A percentile compares a stretch with the other conserved stretches of the same genome.
Evolutionary conservation across 2,797 vertebrate genomes (phyloP).

Genomic region (Sebastiscus tertius): DNA sequence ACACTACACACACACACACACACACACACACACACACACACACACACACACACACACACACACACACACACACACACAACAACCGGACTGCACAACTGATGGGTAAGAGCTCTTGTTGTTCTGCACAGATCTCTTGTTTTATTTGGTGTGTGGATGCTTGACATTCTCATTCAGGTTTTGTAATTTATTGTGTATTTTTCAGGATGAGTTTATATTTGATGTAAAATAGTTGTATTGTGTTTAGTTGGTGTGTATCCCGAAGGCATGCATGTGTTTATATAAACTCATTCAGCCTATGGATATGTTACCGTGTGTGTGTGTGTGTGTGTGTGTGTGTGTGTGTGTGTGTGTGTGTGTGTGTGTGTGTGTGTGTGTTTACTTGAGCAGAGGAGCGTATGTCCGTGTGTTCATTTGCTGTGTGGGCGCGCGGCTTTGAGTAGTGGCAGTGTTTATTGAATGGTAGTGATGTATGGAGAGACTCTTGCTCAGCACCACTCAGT

Average conservation of each 20-base stretch:
- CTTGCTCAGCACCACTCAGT: slow-evolving; percentile 57
- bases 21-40: slow-evolving; percentile 25
- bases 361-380: neutral
- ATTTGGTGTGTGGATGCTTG: neutral
- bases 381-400: neutral
- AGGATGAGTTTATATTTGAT: neutral
- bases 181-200: neutral
- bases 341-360: neutral
- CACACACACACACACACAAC: slow-evolving; percentile 33
- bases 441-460: slow-evolving; percentile 79
- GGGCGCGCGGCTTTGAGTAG: slow-evolving; percentile 57
- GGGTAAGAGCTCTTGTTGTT: slow-evolving; percentile 74
- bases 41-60: neutral
- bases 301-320: neutral
- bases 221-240: neutral
- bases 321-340: no score
- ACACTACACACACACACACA: slow-evolving; percentile 33
- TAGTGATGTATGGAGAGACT: slow-evolving; percentile 76
- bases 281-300: neutral
- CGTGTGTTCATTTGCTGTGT: slow-evolving; percentile 38
- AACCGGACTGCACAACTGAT: slow-evolving; percentile 73
- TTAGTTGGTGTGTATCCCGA: neutral
- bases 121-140: neutral
- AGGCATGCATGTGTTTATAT: slow-evolving; percentile 2
- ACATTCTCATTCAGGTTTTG: neutral